Percentiles rank a stretch among this genome's conserved stretches.
Evolutionary conservation across 2,797 vertebrate species (phyloP).

Genomic region (Pangasius larnaudii): DNA sequence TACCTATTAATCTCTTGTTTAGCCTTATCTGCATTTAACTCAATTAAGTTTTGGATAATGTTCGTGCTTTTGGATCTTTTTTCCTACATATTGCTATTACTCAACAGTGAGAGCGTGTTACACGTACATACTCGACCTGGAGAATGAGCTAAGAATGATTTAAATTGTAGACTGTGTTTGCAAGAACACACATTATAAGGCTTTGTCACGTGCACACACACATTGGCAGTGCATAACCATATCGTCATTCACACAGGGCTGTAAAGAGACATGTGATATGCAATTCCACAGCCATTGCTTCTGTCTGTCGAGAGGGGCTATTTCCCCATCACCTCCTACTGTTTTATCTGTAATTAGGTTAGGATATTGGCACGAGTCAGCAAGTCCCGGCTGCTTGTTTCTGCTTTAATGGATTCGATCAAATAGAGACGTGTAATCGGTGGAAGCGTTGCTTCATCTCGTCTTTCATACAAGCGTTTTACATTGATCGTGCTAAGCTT

Average conservation of each 20-base stretch:
- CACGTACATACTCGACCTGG: neutral
- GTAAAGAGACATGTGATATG: neutral
- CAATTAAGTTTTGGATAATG: neutral
- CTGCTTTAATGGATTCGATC: neutral
- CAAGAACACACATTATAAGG: too few relatives aligned
- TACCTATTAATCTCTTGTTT: neutral
- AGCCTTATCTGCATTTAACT: neutral
- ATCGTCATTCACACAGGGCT: neutral
- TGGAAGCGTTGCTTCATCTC: neutral
- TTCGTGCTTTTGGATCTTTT: neutral
- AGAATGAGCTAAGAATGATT: neutral
- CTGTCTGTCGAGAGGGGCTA: neutral
- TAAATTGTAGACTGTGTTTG: neutral
- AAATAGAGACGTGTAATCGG: neutral
- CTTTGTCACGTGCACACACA: neutral
- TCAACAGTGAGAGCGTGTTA: neutral
- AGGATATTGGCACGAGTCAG: neutral
- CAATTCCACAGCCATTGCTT: neutral
- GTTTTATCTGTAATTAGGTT: neutral
- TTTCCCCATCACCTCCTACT: neutral
- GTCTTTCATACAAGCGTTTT: neutral
- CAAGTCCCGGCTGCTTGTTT: neutral
- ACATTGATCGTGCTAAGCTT: neutral
- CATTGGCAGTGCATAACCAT: neutral
- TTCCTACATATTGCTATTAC: neutral